Conservation (phyloP, 2,797 vertebrate species). For the Eutrigla gurnardus region DNA sequence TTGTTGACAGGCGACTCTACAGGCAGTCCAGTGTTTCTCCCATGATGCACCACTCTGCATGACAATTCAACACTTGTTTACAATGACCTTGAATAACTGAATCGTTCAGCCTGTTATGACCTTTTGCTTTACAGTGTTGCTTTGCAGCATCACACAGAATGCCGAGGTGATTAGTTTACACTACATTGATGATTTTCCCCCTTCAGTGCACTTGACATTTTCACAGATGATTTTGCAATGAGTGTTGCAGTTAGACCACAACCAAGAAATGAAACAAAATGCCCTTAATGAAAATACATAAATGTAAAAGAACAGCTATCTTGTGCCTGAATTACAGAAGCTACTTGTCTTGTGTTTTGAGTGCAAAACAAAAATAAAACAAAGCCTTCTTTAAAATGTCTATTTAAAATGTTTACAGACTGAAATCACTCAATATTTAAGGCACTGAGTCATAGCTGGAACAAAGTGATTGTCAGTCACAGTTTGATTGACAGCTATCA, state of each 20-base stretch:
- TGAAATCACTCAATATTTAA: too few relatives aligned
- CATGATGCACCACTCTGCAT: slow-evolving; percentile 35
- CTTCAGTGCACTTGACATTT: slow-evolving; percentile 20
- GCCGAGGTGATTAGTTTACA: neutral
- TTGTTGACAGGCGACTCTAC: slow-evolving; percentile 23
- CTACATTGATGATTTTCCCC: neutral
- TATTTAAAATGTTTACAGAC: too few relatives aligned
- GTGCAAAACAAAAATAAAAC: neutral
- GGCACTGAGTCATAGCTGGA: too few relatives aligned
- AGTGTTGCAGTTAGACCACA: neutral
- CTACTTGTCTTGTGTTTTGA: too few relatives aligned
- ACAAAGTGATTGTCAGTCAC: too few relatives aligned
- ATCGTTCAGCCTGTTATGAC: neutral
- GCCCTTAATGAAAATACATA: neutral
- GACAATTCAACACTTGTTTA: slow-evolving; percentile 19
- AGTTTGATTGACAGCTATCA: too few relatives aligned
- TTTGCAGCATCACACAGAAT: neutral
- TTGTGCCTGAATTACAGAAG: too few relatives aligned
- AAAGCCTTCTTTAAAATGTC: neutral
- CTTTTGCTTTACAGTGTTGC: neutral
- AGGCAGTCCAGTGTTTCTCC: neutral
- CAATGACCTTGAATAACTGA: slow-evolving; percentile 9
- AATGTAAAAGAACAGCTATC: neutral
- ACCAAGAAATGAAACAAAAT: neutral
- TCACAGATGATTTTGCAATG: neutral